phyloP scores from a whole-genome alignment of 1,140 invertebrate species.

The Contarinia nasturtii region DNA sequence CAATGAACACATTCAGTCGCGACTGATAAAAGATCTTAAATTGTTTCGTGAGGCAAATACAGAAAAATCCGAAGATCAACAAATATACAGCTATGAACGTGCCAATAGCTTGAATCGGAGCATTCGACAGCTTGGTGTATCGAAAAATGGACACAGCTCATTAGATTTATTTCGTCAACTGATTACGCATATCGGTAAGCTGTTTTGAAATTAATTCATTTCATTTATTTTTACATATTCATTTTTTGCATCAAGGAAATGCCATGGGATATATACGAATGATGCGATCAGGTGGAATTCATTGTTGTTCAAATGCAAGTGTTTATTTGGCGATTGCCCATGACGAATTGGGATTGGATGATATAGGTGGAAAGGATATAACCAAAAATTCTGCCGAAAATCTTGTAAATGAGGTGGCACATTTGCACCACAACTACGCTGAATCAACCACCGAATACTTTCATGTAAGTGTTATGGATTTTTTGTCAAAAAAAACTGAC shows the following conservation, averaged over 20 bases:
- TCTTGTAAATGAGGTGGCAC: constrained; percentile 57
- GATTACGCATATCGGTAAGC: constrained; percentile 73
- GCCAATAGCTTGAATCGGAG: constrained; percentile 90
- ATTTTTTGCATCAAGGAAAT: constrained; percentile 42
- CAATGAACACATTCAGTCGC: constrained; percentile 95
- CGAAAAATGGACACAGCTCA: constrained; percentile 65
- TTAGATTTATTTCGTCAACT: constrained; percentile 84
- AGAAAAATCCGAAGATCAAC: constrained; percentile 19
- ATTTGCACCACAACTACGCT: constrained; percentile 69
- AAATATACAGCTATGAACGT: constrained; percentile 65
- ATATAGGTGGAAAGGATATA: constrained; percentile 28
- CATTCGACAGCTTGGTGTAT: constrained; percentile 75
- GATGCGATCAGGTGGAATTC: constrained; percentile 80
- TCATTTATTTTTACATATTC: constrained; percentile 1
- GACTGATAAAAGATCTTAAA: constrained; percentile 76
- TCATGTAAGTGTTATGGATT: constrained; percentile 32
- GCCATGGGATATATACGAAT: constrained; percentile 91
- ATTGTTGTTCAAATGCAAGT: constrained; percentile 79
- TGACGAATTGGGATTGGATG: constrained; percentile 41
- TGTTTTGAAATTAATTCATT: constrained; percentile 8
- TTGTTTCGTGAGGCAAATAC: constrained; percentile 40
- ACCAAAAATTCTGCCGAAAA: constrained; percentile 45
- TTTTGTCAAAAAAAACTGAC: neutral
- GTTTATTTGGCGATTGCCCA: constrained; percentile 77
- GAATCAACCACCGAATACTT: constrained; percentile 94